Base-by-base conservation (phyloP, 2,797 vertebrate genomes). In the Chelon auratus region DNA sequence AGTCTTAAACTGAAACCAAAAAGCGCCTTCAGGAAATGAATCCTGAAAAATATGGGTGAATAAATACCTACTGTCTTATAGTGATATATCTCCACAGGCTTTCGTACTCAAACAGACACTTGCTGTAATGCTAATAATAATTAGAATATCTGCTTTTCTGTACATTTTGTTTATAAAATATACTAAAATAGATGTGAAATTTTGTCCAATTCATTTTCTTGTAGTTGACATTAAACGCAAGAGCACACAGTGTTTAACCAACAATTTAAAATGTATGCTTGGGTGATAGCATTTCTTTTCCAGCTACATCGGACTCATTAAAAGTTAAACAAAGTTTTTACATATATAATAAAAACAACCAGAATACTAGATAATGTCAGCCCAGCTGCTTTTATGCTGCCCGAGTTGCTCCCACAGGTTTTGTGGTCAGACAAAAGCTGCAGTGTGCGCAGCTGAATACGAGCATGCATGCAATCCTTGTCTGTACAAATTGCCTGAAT, bases 1-100 rank as follows among this genome's bases (percentile, higher is more conserved):
- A 68, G 17, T 57, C 64, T 77, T 68, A 79, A 87, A 87, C 2
- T 42, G 64, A 81, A 85, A 64, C 66, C 64, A 36, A 15, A 61
- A 72, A 80, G 51, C 47, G 18, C 53, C 53, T 68, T 52, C 39
- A 58, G 48, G 61, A 59, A 39, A 69, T 64, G 2, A 64, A 68
- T 68, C 53, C 50, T 33, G 15, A 65, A 39, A 47, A 6, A 82
- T 43, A 33, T 69, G 43, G 60, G 51, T 57, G 55, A 82, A 82
- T 75, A 70, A 77, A 64, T 77, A 51, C 54, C 67, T 54, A 52
- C 22, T 68, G 18, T 61, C 20, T 60, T 71, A 55, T 10, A 12
- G 36, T 62, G 43, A 74, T 62, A 66, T 72, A 74, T 80, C 65
- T 80, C 62, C 64, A 73, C 50, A 56, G 39, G 58, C 69, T 55